A percentile compares a stretch with the other conserved stretches of the same genome.
Evolutionary conservation across 2,797 vertebrate species (phyloP).

Genomic region (Nasua narica): DNA sequence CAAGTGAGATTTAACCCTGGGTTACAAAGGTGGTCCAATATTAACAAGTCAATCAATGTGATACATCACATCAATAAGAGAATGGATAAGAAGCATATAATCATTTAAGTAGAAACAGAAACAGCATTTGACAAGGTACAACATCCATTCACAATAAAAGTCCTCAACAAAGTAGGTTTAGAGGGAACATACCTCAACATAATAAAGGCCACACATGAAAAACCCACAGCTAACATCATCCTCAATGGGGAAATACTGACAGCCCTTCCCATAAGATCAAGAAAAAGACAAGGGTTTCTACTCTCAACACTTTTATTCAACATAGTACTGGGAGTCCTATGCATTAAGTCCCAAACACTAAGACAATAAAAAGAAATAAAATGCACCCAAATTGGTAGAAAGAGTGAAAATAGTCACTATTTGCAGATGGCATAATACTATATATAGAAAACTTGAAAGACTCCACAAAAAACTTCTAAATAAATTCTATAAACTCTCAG

Average conservation of each 20-base stretch:
- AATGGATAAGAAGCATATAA: not conserved
- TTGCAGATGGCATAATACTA: not conserved
- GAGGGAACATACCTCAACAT: not conserved
- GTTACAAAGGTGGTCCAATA: not conserved
- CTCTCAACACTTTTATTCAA: not conserved
- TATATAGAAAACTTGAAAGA: not conserved
- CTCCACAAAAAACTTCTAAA: not conserved
- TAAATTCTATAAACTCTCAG: not conserved
- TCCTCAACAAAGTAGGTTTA: not conserved
- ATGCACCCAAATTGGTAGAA: not conserved
- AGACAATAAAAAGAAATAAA: not conserved
- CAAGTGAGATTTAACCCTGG: not conserved
- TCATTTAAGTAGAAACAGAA: not conserved
- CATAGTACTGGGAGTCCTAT: not conserved
- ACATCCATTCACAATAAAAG: not conserved
- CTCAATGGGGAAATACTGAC: not conserved
- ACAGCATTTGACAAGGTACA: not conserved
- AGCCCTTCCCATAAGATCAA: not conserved
- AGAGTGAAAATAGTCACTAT: not conserved
- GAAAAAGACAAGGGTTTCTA: not conserved
- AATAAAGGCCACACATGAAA: not conserved
- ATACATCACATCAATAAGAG: not conserved
- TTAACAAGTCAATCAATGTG: not conserved
- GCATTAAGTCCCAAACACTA: not conserved
- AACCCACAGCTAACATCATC: not conserved